These are phyloP conservation scores for Liposcelis brunnea DNA, from an alignment of 2,888 invertebrate species.

Conservation along the genomic window DNA sequence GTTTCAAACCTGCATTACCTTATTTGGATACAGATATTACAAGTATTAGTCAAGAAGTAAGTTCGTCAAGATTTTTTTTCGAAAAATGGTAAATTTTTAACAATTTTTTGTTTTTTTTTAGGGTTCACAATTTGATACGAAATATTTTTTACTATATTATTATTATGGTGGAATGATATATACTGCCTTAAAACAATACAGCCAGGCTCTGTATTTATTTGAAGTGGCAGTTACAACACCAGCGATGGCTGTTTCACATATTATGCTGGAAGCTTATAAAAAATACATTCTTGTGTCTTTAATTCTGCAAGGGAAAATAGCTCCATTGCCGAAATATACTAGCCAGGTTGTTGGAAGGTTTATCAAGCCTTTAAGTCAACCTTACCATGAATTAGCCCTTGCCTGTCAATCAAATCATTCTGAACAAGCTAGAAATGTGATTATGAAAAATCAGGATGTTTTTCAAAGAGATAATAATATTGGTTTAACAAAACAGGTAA, in stretches of 20 bases:
- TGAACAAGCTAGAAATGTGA: slow-evolving; percentile 45
- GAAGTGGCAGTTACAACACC: slow-evolving; percentile 95
- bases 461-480: slow-evolving; percentile 43
- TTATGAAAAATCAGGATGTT: slow-evolving; percentile 63
- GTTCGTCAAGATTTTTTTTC: slow-evolving; percentile 11
- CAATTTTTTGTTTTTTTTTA: slow-evolving; percentile 26
- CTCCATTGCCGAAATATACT: slow-evolving; percentile 68
- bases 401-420: slow-evolving; percentile 64
- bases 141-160: slow-evolving; percentile 83
- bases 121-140: slow-evolving; percentile 67
- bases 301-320: slow-evolving; percentile 81
- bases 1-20: slow-evolving; percentile 77
- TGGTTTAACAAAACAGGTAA: slow-evolving; percentile 44
- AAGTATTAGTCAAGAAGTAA: slow-evolving; percentile 72
- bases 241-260: slow-evolving; percentile 82
- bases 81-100: neutral
- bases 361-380: slow-evolving; percentile 66
- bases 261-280: slow-evolving; percentile 95
- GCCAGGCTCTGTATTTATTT: slow-evolving; percentile 84
- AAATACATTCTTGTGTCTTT: slow-evolving; percentile 87
- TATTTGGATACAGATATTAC: slow-evolving; percentile 82
- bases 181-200: slow-evolving; percentile 80
- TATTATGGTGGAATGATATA: slow-evolving; percentile 98
- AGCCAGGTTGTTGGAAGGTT: slow-evolving; percentile 55
- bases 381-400: slow-evolving; percentile 73